Percentiles rank a stretch among this genome's conserved stretches.
Conservation (phyloP, 1,140 invertebrate genomes). For the Eueides isabella region DNA sequence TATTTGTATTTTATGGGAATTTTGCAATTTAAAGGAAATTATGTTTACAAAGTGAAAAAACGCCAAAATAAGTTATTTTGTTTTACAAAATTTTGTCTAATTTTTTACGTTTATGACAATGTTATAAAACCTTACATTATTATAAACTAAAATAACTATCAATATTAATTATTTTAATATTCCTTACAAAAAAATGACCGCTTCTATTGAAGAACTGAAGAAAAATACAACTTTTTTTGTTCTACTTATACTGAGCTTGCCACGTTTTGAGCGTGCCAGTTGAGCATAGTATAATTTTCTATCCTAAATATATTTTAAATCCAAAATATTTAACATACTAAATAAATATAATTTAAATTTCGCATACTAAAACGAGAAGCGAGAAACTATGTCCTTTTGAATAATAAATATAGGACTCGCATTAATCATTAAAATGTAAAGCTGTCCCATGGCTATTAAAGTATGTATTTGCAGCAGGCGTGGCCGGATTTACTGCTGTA, state of each 20-base stretch:
- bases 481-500: slow-evolving; percentile 31
- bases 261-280: too few relatives aligned
- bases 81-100: too few relatives aligned
- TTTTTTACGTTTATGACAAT: too few relatives aligned
- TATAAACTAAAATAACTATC: background rate
- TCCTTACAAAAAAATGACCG: too few relatives aligned
- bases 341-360: slow-evolving; percentile 2
- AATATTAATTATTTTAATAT: background rate
- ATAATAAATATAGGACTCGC: slow-evolving; percentile 27
- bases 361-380: background rate
- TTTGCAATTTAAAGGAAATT: background rate
- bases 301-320: background rate
- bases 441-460: slow-evolving; percentile 37
- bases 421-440: slow-evolving; percentile 37
- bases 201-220: too few relatives aligned
- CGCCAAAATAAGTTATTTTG: background rate
- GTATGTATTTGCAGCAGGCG: slow-evolving; percentile 37
- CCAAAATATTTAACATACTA: background rate
- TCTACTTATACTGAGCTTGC: too few relatives aligned
- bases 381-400: slow-evolving; percentile 26
- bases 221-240: too few relatives aligned
- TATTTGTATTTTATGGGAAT: slow-evolving; percentile 13
- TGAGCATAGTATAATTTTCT: too few relatives aligned
- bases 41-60: background rate
- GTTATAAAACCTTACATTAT: too few relatives aligned